phyloP scores from a whole-genome alignment of 2,888 invertebrate species.

The Oscheius sp. region DNA sequence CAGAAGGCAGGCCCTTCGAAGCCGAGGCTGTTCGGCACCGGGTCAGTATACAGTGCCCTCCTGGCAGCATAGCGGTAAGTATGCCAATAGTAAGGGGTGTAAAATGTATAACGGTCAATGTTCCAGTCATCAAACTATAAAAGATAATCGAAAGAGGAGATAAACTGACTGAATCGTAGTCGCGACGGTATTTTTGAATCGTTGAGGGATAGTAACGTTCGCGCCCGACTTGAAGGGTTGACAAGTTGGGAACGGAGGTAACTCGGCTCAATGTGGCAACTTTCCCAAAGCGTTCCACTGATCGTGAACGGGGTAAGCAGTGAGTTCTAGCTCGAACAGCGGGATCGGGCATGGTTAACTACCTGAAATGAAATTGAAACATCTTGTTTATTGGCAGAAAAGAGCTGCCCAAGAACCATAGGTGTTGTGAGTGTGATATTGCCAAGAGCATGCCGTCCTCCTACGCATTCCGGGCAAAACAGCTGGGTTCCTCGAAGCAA shows the following conservation, averaged over 20 bases:
- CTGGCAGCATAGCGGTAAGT: constrained; percentile 65
- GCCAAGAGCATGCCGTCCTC: constrained; percentile 25
- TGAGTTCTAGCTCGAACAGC: constrained; percentile 47
- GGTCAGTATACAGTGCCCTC: constrained; percentile 61
- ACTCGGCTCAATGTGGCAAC: constrained; percentile 68
- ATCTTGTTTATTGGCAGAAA: background rate
- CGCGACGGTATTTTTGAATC: constrained; percentile 63
- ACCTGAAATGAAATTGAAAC: constrained; percentile 11
- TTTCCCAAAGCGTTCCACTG: constrained; percentile 57
- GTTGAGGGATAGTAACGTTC: constrained; percentile 59
- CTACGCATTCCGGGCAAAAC: constrained; percentile 25
- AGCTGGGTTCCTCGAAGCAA: constrained; percentile 21
- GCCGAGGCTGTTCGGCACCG: constrained; percentile 60
- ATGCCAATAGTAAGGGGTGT: constrained; percentile 64
- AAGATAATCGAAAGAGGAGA: background rate
- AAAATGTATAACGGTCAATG: constrained; percentile 59
- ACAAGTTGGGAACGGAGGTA: constrained; percentile 66
- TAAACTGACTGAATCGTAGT: constrained; percentile 55
- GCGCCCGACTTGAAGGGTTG: constrained; percentile 55
- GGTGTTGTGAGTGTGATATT: constrained; percentile 28
- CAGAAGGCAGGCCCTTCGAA: constrained; percentile 61
- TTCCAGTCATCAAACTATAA: constrained; percentile 61
- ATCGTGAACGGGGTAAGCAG: constrained; percentile 61
- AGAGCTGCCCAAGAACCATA: background rate
- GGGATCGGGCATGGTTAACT: constrained; percentile 43